Evolutionary conservation across 2,797 vertebrate genomes (phyloP), one percentile per base, ranked within the genome.

Genomic region (Sitta carolinensis): DNA sequence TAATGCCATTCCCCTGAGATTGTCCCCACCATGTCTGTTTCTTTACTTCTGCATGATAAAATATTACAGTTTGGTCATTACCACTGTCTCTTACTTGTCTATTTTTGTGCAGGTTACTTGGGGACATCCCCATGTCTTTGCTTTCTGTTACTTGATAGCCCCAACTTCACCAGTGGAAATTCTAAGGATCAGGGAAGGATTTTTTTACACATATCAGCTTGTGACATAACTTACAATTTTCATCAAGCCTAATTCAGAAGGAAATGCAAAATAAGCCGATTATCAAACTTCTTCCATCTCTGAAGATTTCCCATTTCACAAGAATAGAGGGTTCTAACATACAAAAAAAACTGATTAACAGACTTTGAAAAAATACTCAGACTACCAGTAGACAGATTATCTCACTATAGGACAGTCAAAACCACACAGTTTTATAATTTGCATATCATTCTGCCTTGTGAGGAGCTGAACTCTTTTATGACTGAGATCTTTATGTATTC

Each of bases 91-190:
- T 82, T 58, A 30, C 64, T n/a, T 18, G 30, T 42, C 89, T 97
- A 89, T 94, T 96, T 95, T 91, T 76, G 63, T 82, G 20, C 45
- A 81, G 94, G 94, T 94, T 93, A 93, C 82, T 5, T 81, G 50
- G 76, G 95, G 93, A 93, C 85, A 86, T 88, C 22, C 67, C 70
- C 67, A 73, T n/a, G 42, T 57, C 83, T 91, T 91, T 90, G 27
- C 55, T 93, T 94, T 86, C 43, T 88, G 43, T 68, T 84, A 45
- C 87, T 10, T 76, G 84, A 36, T 80, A 81, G 63, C 34, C 57
- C 48, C 32, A 66, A 4, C 38, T 82, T 88, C 27, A 67, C 42
- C 52, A 74, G n/a, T 63, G 76, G 82, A 84, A 95, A 91, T 79
- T 91, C 69, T 88, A 50, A 91, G 34, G 20, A 34, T 43, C 9